A percentile compares a stretch with the other conserved stretches of the same genome.
These are phyloP conservation scores for Brachyopa scutellaris DNA, from an alignment of 2,888 invertebrate species.

Conservation along the genomic window DNA sequence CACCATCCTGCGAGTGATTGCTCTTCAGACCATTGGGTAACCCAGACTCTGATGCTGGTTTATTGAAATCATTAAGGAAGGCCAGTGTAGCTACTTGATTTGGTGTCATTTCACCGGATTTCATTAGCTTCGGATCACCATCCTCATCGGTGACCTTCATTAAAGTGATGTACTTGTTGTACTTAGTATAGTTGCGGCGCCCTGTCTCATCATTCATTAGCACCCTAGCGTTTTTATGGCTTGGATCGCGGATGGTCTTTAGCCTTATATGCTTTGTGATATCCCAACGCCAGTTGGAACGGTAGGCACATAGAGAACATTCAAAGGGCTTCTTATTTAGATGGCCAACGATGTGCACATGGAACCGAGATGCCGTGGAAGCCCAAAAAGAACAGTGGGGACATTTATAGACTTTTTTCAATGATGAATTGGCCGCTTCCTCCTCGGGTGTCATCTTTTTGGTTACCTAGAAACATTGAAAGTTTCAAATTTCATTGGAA, in stretches of 20 bases:
- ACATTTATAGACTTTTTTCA: constrained; percentile 93
- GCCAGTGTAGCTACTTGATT: constrained; percentile 83
- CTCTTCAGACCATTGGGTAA: constrained; percentile 75
- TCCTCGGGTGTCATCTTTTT: constrained; percentile 86
- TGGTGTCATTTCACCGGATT: constrained; percentile 82
- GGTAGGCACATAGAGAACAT: constrained; percentile 95
- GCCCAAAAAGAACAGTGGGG: constrained; percentile 97
- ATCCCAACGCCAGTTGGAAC: constrained; percentile 98
- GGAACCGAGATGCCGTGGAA: constrained; percentile 95
- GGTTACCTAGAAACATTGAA: constrained; percentile 81
- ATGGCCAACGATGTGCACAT: constrained; percentile 96
- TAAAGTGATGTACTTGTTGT: constrained; percentile 93
- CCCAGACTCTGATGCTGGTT: constrained; percentile 73
- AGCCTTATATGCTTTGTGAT: constrained; percentile 97
- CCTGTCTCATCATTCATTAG: constrained; percentile 96
- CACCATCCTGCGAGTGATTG: constrained; percentile 78
- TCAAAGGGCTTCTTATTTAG: constrained; percentile 96
- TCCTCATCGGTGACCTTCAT: constrained; percentile 84
- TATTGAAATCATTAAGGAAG: constrained; percentile 82
- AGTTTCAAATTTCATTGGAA: constrained; percentile 81
- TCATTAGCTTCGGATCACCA: constrained; percentile 81
- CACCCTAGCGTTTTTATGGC: constrained; percentile 91
- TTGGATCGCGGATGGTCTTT: constrained; percentile 92
- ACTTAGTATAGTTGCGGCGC: constrained; percentile 94
- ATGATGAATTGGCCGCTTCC: constrained; percentile 85